Conservation (phyloP, 2,113 vertebrate species). For the Arothron firmamentum region DNA sequence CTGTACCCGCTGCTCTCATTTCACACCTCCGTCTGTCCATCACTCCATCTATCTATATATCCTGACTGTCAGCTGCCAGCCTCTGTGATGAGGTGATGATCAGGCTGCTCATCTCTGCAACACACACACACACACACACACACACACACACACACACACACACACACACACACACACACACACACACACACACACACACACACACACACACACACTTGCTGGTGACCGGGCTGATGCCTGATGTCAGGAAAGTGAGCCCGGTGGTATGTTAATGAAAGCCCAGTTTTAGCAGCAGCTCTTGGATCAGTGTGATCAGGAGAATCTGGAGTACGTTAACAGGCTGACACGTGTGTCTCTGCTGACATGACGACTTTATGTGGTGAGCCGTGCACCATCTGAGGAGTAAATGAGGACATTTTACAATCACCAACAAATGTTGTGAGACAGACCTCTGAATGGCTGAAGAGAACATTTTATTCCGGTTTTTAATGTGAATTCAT, state of each 20-base stretch:
- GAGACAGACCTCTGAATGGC: no score
- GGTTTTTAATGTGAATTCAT: no score
- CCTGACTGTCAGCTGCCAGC: conserved; percentile 28
- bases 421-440: no score
- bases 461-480: conserved; percentile 10
- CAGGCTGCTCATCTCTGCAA: conserved; percentile 40
- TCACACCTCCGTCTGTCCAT: conserved; percentile 47
- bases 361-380: conserved; percentile 38
- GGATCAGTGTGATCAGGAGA: conserved; percentile 50
- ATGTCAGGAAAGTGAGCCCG: conserved; percentile 24
- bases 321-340: conserved; percentile 49
- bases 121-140: conserved; percentile 29
- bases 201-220: conserved; percentile 12
- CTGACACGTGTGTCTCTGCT: conserved; percentile 32
- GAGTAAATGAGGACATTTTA: no score
- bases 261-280: conserved; percentile 40
- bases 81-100: conserved; percentile 43
- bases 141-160: conserved; percentile 7
- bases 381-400: conserved; percentile 7
- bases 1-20: conserved; percentile 47
- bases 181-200: conserved; percentile 21
- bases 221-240: conserved; percentile 16
- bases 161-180: conserved; percentile 21
- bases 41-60: conserved; percentile 18
- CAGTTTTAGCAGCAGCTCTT: conserved; percentile 56